A percentile compares a stretch with the other conserved stretches of the same genome.
phyloP scores from a whole-genome alignment of 2,113 vertebrate species.

The Tringa solitaria region DNA sequence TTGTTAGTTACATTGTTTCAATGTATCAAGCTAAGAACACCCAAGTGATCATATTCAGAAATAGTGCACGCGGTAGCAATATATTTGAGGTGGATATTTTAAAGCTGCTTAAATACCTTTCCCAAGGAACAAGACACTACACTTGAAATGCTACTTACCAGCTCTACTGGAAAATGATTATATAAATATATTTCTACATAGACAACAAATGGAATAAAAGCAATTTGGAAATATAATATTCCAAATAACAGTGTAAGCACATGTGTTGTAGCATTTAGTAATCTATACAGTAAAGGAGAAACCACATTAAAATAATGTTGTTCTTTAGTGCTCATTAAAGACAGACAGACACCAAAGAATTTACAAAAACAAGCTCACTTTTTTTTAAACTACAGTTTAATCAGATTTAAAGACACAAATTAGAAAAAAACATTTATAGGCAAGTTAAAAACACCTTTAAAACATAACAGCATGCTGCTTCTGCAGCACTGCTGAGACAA shows the following conservation, averaged over 20 bases:
- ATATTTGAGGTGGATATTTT: not conserved
- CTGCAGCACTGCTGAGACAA: constrained; percentile 58
- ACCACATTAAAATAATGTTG: not conserved
- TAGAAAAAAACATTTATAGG: constrained; percentile 74
- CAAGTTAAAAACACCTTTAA: constrained; percentile 77
- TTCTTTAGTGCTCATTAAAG: not conserved
- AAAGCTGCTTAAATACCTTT: not conserved
- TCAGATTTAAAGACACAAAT: constrained; percentile 76
- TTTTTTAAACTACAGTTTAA: constrained; percentile 80
- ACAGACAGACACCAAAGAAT: constrained; percentile 10
- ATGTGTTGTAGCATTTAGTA: not conserved
- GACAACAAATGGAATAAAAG: not conserved
- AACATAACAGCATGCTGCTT: constrained; percentile 62
- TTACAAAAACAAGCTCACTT: constrained; percentile 2
- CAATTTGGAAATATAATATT: not conserved
- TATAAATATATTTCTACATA: not conserved
- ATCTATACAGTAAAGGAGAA: not conserved
- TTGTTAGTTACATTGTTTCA: not conserved
- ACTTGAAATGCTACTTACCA: not conserved
- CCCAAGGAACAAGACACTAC: not conserved
- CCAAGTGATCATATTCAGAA: not conserved
- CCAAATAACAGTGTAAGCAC: not conserved
- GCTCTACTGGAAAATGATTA: not conserved
- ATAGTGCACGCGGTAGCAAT: accelerated
- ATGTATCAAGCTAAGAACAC: not conserved